Evolutionary conservation across 1,140 invertebrate species (phyloP).

Genomic region (Zaprionus capensis): DNA sequence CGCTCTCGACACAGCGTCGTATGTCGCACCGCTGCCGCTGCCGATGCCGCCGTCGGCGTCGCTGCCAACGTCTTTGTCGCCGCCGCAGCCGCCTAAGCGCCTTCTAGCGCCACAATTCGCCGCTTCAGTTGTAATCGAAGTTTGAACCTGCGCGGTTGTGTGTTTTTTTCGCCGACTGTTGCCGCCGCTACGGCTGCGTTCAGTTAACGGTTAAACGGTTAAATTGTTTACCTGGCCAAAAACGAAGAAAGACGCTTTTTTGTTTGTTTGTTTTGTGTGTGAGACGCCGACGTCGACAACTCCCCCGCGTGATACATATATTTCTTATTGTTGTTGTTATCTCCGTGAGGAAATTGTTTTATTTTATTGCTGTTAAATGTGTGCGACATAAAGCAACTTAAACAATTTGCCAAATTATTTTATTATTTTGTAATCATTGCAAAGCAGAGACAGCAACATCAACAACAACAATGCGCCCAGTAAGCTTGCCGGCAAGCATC

Average conservation of each 20-base stretch:
- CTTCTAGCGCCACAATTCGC: constrained; percentile 48
- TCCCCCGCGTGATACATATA: background rate
- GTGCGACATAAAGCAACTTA: constrained; percentile 1
- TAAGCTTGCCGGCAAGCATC: constrained; percentile 6
- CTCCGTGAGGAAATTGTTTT: background rate
- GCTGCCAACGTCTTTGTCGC: background rate
- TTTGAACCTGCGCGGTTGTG: constrained; percentile 53
- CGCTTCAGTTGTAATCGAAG: constrained; percentile 65
- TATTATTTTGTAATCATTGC: constrained; percentile 32
- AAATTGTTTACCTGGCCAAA: constrained; percentile 6
- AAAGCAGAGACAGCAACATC: background rate
- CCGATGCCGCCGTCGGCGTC: background rate
- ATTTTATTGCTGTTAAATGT: constrained; percentile 2
- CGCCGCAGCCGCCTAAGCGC: background rate
- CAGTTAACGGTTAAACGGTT: constrained; percentile 16
- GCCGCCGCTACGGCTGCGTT: constrained; percentile 26
- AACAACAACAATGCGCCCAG: constrained; percentile 2
- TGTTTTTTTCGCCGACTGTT: constrained; percentile 2
- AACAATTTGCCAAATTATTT: constrained; percentile 44
- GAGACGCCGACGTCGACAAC: background rate
- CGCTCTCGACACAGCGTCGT: constrained; percentile 33
- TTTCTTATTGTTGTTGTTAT: constrained; percentile 4
- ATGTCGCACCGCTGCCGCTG: background rate
- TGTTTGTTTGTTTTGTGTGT: background rate
- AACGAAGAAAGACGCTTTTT: constrained; percentile 27